Conservation (phyloP, 2,888 invertebrate genomes). For the Morpho achilles region DNA sequence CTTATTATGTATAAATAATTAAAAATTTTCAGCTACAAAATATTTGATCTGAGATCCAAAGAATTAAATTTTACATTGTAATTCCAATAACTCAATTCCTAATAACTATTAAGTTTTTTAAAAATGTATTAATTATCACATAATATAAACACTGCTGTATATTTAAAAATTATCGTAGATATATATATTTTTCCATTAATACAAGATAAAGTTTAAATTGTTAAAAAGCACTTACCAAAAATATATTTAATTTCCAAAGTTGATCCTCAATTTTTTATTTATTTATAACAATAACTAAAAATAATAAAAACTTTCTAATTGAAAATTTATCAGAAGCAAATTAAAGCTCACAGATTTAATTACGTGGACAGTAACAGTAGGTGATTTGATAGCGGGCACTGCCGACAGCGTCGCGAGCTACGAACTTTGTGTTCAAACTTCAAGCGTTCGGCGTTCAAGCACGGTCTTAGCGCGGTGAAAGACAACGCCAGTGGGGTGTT, state of each 20-base stretch:
- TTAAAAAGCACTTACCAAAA: slow-evolving; percentile 12
- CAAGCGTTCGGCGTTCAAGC: neutral
- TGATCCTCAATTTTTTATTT: neutral
- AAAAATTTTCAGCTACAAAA: too few species aligned
- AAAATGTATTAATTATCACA: too few species aligned
- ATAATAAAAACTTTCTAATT: neutral
- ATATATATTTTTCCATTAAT: too few species aligned
- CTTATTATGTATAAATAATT: too few species aligned
- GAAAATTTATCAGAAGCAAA: neutral
- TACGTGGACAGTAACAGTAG: slow-evolving; percentile 9
- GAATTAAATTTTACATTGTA: too few species aligned
- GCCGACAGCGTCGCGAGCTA: slow-evolving; percentile 20
- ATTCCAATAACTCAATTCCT: too few species aligned
- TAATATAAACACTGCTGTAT: too few species aligned
- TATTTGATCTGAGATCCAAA: too few species aligned
- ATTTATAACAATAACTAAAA: neutral
- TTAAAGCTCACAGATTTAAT: neutral
- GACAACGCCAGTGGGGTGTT: slow-evolving; percentile 20
- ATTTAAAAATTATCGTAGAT: too few species aligned
- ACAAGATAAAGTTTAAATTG: too few species aligned
- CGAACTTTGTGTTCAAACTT: slow-evolving; percentile 7
- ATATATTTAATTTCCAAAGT: neutral
- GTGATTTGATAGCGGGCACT: slow-evolving; percentile 11
- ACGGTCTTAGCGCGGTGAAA: slow-evolving; percentile 1
- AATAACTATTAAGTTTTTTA: too few species aligned